Evolutionary conservation across 2,113 vertebrate species (phyloP).

Genomic region (Tricholaema leucomelas): DNA sequence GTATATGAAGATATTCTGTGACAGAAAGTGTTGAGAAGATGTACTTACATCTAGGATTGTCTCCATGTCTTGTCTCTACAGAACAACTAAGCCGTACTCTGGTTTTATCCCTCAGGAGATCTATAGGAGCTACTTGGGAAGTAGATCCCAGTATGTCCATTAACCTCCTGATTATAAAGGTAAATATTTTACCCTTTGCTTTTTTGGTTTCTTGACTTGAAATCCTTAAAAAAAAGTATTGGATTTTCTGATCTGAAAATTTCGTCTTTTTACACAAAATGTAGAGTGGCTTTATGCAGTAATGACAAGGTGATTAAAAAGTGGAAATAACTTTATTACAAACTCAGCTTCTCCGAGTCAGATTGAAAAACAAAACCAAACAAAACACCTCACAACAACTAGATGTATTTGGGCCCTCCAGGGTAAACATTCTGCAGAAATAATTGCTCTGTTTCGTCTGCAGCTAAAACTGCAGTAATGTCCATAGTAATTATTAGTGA

Average conservation of each 20-base stretch:
- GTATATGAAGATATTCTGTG: background rate
- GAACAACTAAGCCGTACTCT: background rate
- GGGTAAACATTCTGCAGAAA: constrained; percentile 56
- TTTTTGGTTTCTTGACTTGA: background rate
- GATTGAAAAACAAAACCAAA: background rate
- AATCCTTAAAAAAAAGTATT: background rate
- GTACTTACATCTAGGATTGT: background rate
- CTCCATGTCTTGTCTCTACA: background rate
- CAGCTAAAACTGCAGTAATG: constrained; percentile 9
- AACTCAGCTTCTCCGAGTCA: background rate
- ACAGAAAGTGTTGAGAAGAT: background rate
- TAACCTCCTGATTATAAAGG: background rate
- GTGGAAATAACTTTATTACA: background rate
- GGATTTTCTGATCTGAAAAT: background rate
- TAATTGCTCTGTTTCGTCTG: constrained; percentile 36
- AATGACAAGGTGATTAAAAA: background rate
- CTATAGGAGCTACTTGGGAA: background rate
- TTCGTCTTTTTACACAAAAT: background rate
- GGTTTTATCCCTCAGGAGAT: background rate
- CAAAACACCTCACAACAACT: background rate
- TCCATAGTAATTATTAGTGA: constrained; percentile 32
- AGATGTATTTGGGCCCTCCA: constrained; percentile 25
- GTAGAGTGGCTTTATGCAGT: background rate
- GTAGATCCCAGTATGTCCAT: background rate
- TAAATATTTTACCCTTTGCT: background rate